A percentile compares a stretch with the other conserved stretches of the same genome.
Conservation (phyloP, 2,113 vertebrate species). For the Saccopteryx leptura region DNA sequence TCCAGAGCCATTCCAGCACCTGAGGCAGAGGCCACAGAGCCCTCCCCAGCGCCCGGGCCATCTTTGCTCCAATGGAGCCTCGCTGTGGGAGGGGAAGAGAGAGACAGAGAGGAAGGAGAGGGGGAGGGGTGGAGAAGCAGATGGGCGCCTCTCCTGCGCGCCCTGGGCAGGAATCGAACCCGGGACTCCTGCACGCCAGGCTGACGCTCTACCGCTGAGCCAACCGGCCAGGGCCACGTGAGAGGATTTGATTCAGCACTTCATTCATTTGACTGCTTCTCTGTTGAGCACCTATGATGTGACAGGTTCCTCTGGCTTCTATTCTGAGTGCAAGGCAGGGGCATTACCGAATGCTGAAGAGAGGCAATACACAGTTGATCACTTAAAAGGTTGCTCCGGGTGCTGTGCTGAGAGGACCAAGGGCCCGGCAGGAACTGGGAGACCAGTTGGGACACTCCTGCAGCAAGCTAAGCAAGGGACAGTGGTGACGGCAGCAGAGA, state of each 20-base stretch:
- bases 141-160: too few relatives aligned
- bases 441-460: background rate
- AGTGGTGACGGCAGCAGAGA: background rate
- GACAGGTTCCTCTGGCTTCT: background rate
- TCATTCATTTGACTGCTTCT: background rate
- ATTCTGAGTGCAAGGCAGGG: constrained; percentile 45
- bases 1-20: too few relatives aligned
- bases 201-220: too few relatives aligned
- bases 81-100: too few relatives aligned
- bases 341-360: background rate
- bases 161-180: too few relatives aligned
- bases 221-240: too few relatives aligned
- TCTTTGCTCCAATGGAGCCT: too few relatives aligned
- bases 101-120: too few relatives aligned
- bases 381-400: constrained; percentile 6
- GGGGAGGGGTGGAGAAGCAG: too few relatives aligned
- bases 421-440: background rate
- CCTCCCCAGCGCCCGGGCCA: too few relatives aligned
- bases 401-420: constrained; percentile 6
- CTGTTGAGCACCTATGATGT: background rate
- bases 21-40: too few relatives aligned
- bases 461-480: background rate
- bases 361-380: background rate
- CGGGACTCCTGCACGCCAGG: too few relatives aligned
- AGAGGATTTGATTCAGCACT: background rate